Evolutionary conservation across 2,113 vertebrate genomes (phyloP).

Genomic region (Leucosticte australis): DNA sequence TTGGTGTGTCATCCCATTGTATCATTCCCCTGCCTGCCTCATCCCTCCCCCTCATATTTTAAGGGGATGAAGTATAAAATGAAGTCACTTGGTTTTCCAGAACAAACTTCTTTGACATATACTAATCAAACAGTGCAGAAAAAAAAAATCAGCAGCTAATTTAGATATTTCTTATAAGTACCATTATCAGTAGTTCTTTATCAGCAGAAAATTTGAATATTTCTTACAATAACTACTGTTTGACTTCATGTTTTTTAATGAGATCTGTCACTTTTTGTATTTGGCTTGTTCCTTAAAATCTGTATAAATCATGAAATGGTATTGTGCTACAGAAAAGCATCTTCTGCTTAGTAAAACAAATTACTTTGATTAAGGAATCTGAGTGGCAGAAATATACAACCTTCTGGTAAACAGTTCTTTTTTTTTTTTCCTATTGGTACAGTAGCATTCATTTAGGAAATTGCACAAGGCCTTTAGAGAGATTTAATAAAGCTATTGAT

Average conservation of each 20-base stretch:
- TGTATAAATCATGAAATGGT: neutral
- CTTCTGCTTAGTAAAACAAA: neutral
- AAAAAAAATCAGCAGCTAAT: neutral
- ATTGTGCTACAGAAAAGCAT: neutral
- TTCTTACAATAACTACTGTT: neutral
- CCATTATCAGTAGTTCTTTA: neutral
- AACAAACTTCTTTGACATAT: neutral
- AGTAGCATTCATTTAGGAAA: neutral
- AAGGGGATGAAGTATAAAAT: neutral
- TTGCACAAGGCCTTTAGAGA: neutral
- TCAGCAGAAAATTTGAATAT: neutral
- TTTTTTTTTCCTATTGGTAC: neutral
- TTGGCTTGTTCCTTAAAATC: neutral
- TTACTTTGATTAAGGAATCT: neutral
- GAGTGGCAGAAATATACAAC: neutral
- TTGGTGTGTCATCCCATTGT: neutral
- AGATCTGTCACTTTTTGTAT: neutral
- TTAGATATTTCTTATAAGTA: neutral
- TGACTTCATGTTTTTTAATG: neutral
- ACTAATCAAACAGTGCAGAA: neutral
- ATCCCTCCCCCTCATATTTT: neutral
- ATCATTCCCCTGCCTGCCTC: neutral
- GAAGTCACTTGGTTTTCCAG: neutral
- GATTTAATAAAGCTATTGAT: conserved; percentile 19
- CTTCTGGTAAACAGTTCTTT: neutral